Base-by-base conservation (phyloP, 1,140 invertebrate species). In the Whitmania pigra region DNA sequence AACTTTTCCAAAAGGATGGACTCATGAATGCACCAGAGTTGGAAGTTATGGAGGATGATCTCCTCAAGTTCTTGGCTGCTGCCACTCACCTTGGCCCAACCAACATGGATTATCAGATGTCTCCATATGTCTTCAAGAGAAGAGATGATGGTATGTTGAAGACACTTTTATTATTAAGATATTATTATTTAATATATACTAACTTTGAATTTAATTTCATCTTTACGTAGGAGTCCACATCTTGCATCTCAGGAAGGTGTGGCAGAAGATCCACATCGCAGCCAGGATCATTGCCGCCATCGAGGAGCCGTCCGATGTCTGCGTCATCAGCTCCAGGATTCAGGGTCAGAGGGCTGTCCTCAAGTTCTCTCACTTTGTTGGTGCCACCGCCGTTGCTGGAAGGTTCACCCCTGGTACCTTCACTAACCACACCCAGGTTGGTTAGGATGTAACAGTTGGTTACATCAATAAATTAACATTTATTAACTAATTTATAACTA, bases 381-480 rank as follows among this genome's bases (percentile, higher is more conserved):
- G 95, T 68, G 93, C 95, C 57, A 97, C 93, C 6, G 91, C 95
- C 3, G 97, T 99, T 85, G 95, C 97, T 83, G 96, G 95, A 78
- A 88, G 96, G 80, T 99, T 98, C 84, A 98, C 94, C 73, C 96
- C 96, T 82, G 96, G 96, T 86, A 93, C 93, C 40, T 95, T 96
- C 82, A 96, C 93, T 77, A 96, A 95, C 86, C 91, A 93, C 85
- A 92, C 90, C 75, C 89, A 90, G 84, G 87, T 87, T 78, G 36
- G 69, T 18, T 73, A 57, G 9, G 25, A 3, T 57, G 20, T 57
- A 3, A n/a, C 2, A 3, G 20, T 7, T n/a, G 55, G 5, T 57
- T 57, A n/a, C 25, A 57, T 27, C 9, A 3, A 36, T 6, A 36
- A 36, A 6, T 36, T 3, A 2, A 36, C 31, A n/a, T n/a, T n/a